Evolutionary conservation across 2,797 vertebrate species (phyloP).

Genomic region (Arnoldichthys spilopterus): DNA sequence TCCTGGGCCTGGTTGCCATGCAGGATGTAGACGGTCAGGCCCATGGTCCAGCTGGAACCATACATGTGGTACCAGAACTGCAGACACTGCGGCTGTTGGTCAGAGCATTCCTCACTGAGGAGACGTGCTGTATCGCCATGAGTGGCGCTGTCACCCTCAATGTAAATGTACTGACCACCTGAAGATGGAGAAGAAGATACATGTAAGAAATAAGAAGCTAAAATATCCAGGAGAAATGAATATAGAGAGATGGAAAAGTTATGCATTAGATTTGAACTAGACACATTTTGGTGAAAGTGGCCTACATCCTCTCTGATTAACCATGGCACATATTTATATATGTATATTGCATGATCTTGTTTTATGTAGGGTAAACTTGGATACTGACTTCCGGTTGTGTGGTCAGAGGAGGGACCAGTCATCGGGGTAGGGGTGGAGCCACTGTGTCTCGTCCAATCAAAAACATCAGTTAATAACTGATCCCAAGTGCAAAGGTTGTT

Average conservation of each 20-base stretch:
- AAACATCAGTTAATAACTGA: conserved; percentile 72
- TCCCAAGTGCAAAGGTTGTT: conserved; percentile 71
- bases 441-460: conserved; percentile 77
- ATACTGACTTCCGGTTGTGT: conserved; percentile 72
- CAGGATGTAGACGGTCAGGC: conserved; percentile 72
- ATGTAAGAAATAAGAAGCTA: no score
- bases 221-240: no score
- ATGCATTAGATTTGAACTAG: no score
- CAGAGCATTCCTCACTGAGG: conserved; percentile 69
- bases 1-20: conserved; percentile 50
- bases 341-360: no score
- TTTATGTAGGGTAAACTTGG: no score
- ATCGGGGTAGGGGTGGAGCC: conserved; percentile 69
- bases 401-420: conserved; percentile 75
- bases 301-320: no score
- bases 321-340: no score
- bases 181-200: not conserved
- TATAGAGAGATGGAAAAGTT: no score
- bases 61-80: conserved; percentile 83
- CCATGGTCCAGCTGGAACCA: conserved; percentile 75
- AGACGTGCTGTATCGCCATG: conserved; percentile 74
- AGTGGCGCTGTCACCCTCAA: conserved; percentile 65
- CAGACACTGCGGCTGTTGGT: conserved; percentile 73
- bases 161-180: conserved; percentile 77
- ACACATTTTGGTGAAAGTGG: no score